phyloP scores from a whole-genome alignment of 2,797 vertebrate genomes.

The Prunella strophiata region DNA sequence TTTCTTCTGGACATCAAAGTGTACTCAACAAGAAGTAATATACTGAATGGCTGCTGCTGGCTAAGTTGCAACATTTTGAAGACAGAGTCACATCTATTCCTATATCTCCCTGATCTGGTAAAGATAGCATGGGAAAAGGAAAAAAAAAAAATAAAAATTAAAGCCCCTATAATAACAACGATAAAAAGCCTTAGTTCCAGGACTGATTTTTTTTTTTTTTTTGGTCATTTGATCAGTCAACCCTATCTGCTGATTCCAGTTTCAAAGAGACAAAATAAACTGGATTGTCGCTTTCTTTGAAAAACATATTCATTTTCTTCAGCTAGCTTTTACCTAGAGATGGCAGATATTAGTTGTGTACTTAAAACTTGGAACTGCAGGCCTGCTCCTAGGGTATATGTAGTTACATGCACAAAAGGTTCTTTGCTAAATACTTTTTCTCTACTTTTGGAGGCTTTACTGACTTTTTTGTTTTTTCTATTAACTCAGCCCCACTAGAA shows the following conservation, averaged over 20 bases:
- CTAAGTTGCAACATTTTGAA: not conserved
- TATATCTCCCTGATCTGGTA: not conserved
- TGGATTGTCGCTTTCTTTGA: not conserved
- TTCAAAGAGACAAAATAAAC: not conserved
- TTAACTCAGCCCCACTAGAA: not conserved
- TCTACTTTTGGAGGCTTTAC: not conserved
- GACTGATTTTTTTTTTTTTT: not conserved
- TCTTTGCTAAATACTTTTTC: not conserved
- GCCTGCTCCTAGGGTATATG: accelerated
- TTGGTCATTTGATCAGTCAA: not conserved
- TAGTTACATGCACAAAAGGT: accelerated
- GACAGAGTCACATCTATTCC: not conserved
- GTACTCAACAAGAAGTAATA: not conserved
- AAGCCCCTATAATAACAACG: accelerated
- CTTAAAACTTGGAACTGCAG: not conserved
- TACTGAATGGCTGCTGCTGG: not conserved
- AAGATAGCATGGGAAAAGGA: not conserved
- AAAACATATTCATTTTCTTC: not conserved
- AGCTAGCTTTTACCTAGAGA: not conserved
- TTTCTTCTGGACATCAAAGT: not conserved
- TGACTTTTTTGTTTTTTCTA: not conserved
- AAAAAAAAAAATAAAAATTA: too few relatives aligned
- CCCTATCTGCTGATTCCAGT: not conserved
- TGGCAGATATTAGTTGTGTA: not conserved
- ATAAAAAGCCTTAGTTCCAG: accelerated